Evolutionary conservation across 2,888 invertebrate species (phyloP).

Genomic region (Eilema griseolum): DNA sequence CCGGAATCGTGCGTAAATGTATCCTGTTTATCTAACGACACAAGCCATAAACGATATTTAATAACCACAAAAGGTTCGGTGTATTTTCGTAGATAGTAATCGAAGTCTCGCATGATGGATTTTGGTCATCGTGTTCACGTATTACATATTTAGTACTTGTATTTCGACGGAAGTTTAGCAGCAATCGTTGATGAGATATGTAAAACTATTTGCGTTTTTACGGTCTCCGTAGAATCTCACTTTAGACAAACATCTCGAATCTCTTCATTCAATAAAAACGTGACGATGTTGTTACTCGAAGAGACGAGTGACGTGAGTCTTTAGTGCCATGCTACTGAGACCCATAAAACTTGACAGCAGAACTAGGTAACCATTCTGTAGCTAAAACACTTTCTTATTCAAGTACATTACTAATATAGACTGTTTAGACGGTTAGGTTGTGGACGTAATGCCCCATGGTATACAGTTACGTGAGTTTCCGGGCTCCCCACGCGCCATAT

Average conservation of each 20-base stretch:
- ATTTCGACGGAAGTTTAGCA: conserved; percentile 13
- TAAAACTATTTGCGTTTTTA: background rate
- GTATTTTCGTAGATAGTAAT: conserved; percentile 34
- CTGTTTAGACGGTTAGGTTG: conserved; percentile 24
- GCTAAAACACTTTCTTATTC: conserved; percentile 26
- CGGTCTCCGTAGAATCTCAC: background rate
- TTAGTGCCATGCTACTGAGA: background rate
- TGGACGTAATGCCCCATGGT: conserved; percentile 36
- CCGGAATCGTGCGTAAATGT: conserved; percentile 41
- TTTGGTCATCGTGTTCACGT: conserved; percentile 18
- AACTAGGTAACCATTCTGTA: background rate
- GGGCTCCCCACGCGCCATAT: conserved; percentile 42
- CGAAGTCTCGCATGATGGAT: conserved; percentile 22
- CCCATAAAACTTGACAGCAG: conserved; percentile 1
- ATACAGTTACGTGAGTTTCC: conserved; percentile 48
- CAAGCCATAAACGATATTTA: conserved; percentile 31
- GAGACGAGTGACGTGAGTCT: background rate
- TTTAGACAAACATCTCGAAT: background rate
- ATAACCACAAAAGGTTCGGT: conserved; percentile 23
- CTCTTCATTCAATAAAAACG: background rate
- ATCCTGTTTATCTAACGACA: conserved; percentile 28
- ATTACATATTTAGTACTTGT: conserved; percentile 9
- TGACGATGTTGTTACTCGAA: background rate
- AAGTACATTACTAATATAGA: conserved; percentile 27
- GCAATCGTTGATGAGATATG: conserved; percentile 18